Percentiles rank a stretch among this genome's conserved stretches.
Conservation (phyloP, 2,888 invertebrate species). For the Pherbina coryleti region DNA sequence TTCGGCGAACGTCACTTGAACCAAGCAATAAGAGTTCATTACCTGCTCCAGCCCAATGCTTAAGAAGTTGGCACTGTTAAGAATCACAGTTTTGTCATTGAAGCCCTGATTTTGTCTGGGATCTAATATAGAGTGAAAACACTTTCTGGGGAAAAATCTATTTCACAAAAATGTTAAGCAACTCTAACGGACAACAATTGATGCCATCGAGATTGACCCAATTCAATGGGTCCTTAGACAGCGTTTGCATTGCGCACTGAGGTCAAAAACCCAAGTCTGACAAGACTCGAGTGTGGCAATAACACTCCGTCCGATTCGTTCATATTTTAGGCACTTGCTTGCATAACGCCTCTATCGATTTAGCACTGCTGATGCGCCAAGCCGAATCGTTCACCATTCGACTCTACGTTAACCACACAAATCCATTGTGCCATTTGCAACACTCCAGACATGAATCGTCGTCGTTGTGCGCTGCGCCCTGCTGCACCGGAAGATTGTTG, state of each 20-base stretch:
- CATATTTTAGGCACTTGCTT: not conserved
- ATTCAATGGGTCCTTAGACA: not conserved
- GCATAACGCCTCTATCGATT: constrained; percentile 17
- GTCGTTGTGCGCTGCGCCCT: constrained; percentile 1
- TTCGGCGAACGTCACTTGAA: not conserved
- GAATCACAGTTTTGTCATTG: too few relatives aligned
- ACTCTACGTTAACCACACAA: not conserved
- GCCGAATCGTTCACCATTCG: too few relatives aligned
- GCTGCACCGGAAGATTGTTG: constrained; percentile 34
- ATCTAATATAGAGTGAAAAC: too few relatives aligned
- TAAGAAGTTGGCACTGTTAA: not conserved
- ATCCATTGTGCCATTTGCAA: constrained; percentile 12
- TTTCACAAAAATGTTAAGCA: not conserved
- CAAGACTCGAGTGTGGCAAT: not conserved
- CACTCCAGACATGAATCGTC: constrained; percentile 22
- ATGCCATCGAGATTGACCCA: not conserved
- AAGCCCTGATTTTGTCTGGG: too few relatives aligned
- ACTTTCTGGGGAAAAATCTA: too few relatives aligned
- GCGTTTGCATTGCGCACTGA: not conserved
- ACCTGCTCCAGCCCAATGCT: not conserved
- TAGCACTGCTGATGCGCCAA: not conserved
- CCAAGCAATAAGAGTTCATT: constrained; percentile 8
- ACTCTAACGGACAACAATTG: not conserved
- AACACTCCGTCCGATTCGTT: not conserved
- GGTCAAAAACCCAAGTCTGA: not conserved